phyloP scores from a whole-genome alignment of 2,888 invertebrate genomes.

The Troglohyphantes excavatus region DNA sequence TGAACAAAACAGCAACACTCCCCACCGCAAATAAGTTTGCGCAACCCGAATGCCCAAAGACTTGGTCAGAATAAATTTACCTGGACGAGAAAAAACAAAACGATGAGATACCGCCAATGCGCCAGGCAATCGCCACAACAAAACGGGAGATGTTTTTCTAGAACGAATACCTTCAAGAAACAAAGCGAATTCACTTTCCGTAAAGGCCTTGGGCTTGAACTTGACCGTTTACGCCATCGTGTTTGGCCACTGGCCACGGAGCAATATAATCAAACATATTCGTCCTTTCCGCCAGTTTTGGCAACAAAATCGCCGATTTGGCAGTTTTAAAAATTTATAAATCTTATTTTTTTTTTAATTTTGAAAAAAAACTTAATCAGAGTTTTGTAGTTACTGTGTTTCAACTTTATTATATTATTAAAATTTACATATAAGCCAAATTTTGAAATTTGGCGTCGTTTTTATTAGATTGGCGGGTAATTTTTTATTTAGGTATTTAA shows the following conservation, averaged over 20 bases:
- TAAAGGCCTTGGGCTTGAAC: slow-evolving; percentile 74
- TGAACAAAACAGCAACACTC: not conserved
- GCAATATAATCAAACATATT: slow-evolving; percentile 2
- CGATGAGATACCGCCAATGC: not conserved
- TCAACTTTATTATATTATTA: too few species aligned
- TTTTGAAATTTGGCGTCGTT: too few species aligned
- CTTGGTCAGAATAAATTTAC: not conserved
- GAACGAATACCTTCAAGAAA: not conserved
- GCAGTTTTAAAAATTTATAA: slow-evolving; percentile 24
- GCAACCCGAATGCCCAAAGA: not conserved
- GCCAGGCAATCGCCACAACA: not conserved
- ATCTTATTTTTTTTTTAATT: too few species aligned
- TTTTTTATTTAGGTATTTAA: too few species aligned
- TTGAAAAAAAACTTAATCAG: too few species aligned
- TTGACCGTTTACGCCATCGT: slow-evolving; percentile 75
- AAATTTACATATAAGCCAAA: too few species aligned
- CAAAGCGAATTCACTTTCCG: slow-evolving; percentile 47
- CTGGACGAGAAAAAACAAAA: not conserved
- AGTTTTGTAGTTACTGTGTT: too few species aligned
- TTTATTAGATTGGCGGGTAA: too few species aligned
- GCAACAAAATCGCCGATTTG: not conserved
- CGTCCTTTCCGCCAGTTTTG: too few species aligned
- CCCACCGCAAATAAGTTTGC: not conserved
- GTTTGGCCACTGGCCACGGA: slow-evolving; percentile 70
- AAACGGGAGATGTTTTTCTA: not conserved